These are phyloP conservation scores for Botia almorhae DNA, from an alignment of 2,797 vertebrate species.

Conservation along the genomic window DNA sequence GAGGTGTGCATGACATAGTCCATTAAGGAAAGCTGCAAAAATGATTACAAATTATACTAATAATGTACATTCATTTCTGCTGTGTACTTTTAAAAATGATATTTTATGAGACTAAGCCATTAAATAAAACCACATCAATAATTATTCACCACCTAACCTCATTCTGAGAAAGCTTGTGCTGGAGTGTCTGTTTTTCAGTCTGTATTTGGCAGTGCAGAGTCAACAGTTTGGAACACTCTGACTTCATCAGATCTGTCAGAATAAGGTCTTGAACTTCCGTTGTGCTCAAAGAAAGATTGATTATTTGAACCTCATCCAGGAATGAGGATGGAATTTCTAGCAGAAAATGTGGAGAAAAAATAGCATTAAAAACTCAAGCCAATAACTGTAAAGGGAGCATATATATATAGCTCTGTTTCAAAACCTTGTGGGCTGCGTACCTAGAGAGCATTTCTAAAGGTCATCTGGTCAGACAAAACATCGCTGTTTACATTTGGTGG, in stretches of 20 bases:
- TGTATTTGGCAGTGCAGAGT: conserved; percentile 67
- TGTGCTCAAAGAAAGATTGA: conserved; percentile 80
- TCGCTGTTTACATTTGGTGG: too few species aligned
- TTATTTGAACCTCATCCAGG: conserved; percentile 75
- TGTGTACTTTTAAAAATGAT: background rate
- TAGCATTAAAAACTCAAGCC: background rate
- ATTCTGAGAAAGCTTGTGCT: conserved; percentile 66
- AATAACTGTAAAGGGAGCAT: background rate
- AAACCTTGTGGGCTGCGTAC: background rate
- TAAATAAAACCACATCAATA: background rate
- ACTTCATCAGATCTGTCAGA: conserved; percentile 76
- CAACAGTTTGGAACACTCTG: conserved; percentile 71
- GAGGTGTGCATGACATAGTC: conserved; percentile 65
- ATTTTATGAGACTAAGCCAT: background rate
- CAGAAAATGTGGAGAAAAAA: background rate
- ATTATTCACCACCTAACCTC: conserved; percentile 71
- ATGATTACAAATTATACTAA: background rate
- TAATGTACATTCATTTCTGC: background rate
- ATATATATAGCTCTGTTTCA: background rate
- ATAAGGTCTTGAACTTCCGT: conserved; percentile 78
- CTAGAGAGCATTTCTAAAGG: too few species aligned
- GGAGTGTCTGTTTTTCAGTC: conserved; percentile 69
- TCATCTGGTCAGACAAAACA: too few species aligned
- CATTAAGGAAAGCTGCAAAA: conserved; percentile 70
- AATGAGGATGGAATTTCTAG: conserved; percentile 77